Base-by-base conservation (phyloP, 2,113 vertebrate species). In the Catharus minimus region DNA sequence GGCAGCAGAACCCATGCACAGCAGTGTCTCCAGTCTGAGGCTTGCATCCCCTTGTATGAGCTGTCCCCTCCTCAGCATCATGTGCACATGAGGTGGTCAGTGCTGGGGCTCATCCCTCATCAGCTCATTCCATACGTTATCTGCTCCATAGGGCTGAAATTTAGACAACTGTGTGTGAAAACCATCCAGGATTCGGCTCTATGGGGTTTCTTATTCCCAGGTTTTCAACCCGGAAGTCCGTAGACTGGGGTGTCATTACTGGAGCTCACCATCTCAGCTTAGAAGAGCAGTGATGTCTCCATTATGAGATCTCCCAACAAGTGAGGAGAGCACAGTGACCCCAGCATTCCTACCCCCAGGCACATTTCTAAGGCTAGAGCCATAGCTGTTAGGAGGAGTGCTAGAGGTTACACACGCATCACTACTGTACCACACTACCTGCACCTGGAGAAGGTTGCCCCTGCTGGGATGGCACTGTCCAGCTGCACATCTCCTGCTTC, bases 281-380 rank as follows among this genome's bases (percentile, higher is more conserved):
- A 46, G 49, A 52, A 56, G 14, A 11, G 17, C 46, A 71, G 18
- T 0, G 0, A 28, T 41, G 15, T 66, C 60, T 55, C 58, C 56
- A 3, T 71, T 12, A 8, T 13, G 32, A 85, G 58, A 65, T 47
- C n/a, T 20, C 14, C 23, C 41, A 68, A 32, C 24, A 26, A 68
- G 46, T 0, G 0, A n/a, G 53, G 60, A 61, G 49, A 71, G 23
- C 0, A 0, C 30, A 19, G 39, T 3, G 7, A 71, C 27, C 27
- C 13, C 56, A 33, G 33, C 38, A 60, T 36, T n/a, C 27, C 62
- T 24, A 3, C 41, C 22, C 4, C 9, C 50, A 36, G 38, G 38
- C 72, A 36, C 0, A 0, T 43, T 74, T 79, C 71, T 62, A 67
- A 67, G 4, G 1, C 44, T 8, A 47, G 24, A 76, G n/a, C 33